Base-by-base conservation (phyloP, 2,888 invertebrate genomes). In the Agrotis exclamationis region DNA sequence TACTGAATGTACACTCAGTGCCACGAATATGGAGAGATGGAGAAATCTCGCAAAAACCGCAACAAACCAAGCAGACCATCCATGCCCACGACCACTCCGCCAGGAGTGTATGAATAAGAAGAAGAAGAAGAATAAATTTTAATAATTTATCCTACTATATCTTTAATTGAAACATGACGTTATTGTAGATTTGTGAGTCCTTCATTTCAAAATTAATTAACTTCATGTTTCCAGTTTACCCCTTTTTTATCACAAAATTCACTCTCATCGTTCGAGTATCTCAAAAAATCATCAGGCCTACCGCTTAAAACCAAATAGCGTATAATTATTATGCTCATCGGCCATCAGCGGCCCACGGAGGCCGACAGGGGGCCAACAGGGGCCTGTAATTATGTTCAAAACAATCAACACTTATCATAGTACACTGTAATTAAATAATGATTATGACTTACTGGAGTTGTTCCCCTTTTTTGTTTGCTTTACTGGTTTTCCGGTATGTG, bases 371-470 rank as follows among this genome's bases (percentile, higher is more conserved):
- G 47, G 54, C 39, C 79, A 47, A 57, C 70, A 47, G 57, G 48
- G 69, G 69, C 58, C 68, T 28, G 44, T 80, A 74, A 83, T 80
- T 80, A 83, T 74, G 71, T 72, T 75, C 56, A 54, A 51, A 82
- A 77, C 63, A 48, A 82, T 82, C 78, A 74, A 69, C 77, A 83
- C 71, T 70, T 70, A 79, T 74, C 78, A 76, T 72, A 57, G 67
- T 60, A 45, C 16, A 22, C 14, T 47, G 54, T 63, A 77, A 79
- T 82, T 82, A 79, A 79, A 79, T 48, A 62, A 63, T 71, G 79
- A 76, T 81, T 76, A 76, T 60, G 58, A 73, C 33, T 44, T 56
- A 68, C 66, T 44, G 60, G 28, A 54, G 16, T 54, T 33, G 44
- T 56, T 63, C 63, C 33, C n/a, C 5, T 59, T 67, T 63, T 58